Evolutionary conservation across 2,888 invertebrate species (phyloP), one percentile per base, ranked within the genome.

Genomic region (Nudaria mundana): DNA sequence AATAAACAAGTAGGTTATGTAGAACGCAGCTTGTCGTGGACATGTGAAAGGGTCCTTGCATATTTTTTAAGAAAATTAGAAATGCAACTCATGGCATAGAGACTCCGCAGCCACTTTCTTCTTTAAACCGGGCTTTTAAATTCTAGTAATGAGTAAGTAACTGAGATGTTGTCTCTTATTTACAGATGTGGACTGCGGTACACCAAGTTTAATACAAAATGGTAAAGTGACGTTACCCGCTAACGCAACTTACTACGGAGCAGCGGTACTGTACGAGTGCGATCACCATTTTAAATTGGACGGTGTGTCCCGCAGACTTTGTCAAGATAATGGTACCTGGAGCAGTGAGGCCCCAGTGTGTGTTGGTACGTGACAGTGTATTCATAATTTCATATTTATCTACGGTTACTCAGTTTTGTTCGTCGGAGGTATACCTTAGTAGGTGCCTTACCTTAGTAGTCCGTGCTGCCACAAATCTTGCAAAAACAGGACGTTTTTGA

Each of bases 271-370:
- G 5, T 97, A 97, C 70, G 94, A 95, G 57, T 97, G 97, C 66
- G 91, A 94, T 40, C 89, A 91, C 2, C 94, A 96, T 67, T 97
- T 92, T 81, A 93, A 94, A 67, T 81, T 97, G 7, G 94, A 94
- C 53, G 97, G 97, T 0, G 94, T 95, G 2, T 94, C 95, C 2
- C 90, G 97, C 36, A 84, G 97, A 43, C 78, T 96, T 35, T 97
- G 97, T 66, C 91, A 95, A 37, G 97, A 97, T 66, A 94, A 97
- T 67, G 96, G 94, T 33, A 96, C 96, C 0, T 97, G 97, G 97
- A 95, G 96, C 64, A 94, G 95, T 11, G 95, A 94, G 42, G 83
- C 93, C 0, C 97, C 97, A 0, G 71, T 83, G n/a, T 97, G 97
- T 71, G 91, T 91, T 88, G 94, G 95, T 94, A 79, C 4, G 20